These are phyloP conservation scores for Chironomus tepperi DNA, from an alignment of 1,140 invertebrate species.

Conservation along the genomic window DNA sequence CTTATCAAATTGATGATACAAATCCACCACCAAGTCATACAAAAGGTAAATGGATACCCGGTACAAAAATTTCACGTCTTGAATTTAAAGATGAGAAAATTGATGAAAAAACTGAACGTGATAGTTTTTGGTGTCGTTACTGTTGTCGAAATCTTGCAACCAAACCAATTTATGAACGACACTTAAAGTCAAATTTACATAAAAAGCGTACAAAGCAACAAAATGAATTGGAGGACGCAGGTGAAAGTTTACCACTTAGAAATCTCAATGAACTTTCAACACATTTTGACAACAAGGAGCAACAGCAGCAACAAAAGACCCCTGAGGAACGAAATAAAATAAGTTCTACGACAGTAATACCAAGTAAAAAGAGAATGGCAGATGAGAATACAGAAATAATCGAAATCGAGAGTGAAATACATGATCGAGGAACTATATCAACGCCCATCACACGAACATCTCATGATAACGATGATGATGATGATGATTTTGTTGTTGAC, in stretches of 20 bases:
- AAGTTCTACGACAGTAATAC: background rate
- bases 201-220: conserved; percentile 58
- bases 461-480: conserved; percentile 10
- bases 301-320: background rate
- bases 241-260: conserved; percentile 30
- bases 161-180: conserved; percentile 61
- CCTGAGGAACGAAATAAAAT: background rate
- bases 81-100: conserved; percentile 45
- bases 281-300: conserved; percentile 30
- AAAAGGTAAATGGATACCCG: conserved; percentile 68
- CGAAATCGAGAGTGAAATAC: conserved; percentile 26
- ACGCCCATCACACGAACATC: background rate
- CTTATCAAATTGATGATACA: conserved; percentile 36
- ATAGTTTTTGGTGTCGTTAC: conserved; percentile 68
- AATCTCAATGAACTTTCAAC: conserved; percentile 33
- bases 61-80: conserved; percentile 42
- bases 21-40: conserved; percentile 58
- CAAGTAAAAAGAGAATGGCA: conserved; percentile 18
- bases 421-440: conserved; percentile 16
- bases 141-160: conserved; percentile 66
- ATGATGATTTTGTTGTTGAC: background rate
- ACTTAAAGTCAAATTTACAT: conserved; percentile 63
- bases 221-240: conserved; percentile 50
- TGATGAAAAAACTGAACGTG: conserved; percentile 42
- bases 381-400: conserved; percentile 26